A percentile compares a stretch with the other conserved stretches of the same genome.
Evolutionary conservation across 2,888 invertebrate genomes (phyloP).

Genomic region (Clostera curtula): DNA sequence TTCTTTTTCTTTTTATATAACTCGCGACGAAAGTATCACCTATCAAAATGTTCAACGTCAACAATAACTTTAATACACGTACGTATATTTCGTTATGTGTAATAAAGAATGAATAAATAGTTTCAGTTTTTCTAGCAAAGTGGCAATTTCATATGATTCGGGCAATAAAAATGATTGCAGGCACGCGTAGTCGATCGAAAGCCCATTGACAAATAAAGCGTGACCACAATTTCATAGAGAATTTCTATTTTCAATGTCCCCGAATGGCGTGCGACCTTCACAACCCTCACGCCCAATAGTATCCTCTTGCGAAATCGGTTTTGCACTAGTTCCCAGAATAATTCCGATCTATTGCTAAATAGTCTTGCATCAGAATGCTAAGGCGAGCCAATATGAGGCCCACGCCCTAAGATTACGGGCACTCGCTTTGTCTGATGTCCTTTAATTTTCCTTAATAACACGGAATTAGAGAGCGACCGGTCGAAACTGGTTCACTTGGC

Average conservation of each 20-base stretch:
- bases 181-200: conserved; percentile 16
- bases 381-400: conserved; percentile 55
- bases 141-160: not conserved
- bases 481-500: conserved; percentile 9
- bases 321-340: conserved; percentile 70
- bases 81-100: too few relatives aligned
- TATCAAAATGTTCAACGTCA: too few relatives aligned
- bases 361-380: conserved; percentile 57
- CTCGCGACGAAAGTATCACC: too few relatives aligned
- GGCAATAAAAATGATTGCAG: conserved; percentile 6
- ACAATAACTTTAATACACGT: too few relatives aligned
- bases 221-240: conserved; percentile 37
- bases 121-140: not conserved
- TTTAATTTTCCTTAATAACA: conserved; percentile 30
- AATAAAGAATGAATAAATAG: not conserved
- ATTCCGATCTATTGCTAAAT: conserved; percentile 68
- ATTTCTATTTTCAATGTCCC: conserved; percentile 43
- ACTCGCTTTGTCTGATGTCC: conserved; percentile 51
- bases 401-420: conserved; percentile 63
- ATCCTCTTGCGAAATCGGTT: conserved; percentile 59
- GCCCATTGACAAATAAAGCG: conserved; percentile 24
- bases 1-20: too few relatives aligned
- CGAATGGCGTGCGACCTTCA: conserved; percentile 51
- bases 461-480: conserved; percentile 13
- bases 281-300: conserved; percentile 51